Conservation (phyloP, 2,113 vertebrate species). For the Cryptotis parvus region DNA sequence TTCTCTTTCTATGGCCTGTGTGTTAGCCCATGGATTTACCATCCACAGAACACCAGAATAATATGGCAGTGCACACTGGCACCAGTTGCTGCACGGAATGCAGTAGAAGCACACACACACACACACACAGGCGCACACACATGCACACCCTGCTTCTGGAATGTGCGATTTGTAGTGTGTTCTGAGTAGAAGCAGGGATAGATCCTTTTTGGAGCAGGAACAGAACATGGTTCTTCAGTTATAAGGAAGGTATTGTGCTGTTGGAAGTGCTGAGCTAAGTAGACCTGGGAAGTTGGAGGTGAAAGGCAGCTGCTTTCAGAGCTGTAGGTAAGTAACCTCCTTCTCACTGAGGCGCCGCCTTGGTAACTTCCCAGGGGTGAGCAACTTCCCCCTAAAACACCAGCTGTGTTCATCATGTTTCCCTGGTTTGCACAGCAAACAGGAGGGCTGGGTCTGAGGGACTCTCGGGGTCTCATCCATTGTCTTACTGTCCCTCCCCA, state of each 20-base stretch:
- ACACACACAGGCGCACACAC: too few species aligned
- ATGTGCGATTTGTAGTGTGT: not conserved
- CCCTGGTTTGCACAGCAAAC: slow-evolving; percentile 6
- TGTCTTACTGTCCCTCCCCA: not conserved
- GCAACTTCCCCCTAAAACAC: not conserved
- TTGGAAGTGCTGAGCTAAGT: too few species aligned
- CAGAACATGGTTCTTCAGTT: not conserved
- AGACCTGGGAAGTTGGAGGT: not conserved
- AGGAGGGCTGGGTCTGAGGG: not conserved
- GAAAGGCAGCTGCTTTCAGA: not conserved
- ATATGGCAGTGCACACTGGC: not conserved
- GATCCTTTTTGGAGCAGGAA: not conserved
- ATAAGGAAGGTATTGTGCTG: not conserved
- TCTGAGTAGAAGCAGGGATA: not conserved
- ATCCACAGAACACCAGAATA: not conserved
- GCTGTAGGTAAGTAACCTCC: not conserved
- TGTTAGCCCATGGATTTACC: not conserved
- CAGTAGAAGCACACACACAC: not conserved
- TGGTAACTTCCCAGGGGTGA: not conserved
- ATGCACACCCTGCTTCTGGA: not conserved
- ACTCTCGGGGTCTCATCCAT: slow-evolving; percentile 12
- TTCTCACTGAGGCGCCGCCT: not conserved
- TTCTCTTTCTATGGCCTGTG: not conserved
- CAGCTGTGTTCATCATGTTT: not conserved
- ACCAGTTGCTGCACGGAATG: not conserved